Conservation (phyloP, 1,140 invertebrate genomes). For the Pararge aegeria region DNA sequence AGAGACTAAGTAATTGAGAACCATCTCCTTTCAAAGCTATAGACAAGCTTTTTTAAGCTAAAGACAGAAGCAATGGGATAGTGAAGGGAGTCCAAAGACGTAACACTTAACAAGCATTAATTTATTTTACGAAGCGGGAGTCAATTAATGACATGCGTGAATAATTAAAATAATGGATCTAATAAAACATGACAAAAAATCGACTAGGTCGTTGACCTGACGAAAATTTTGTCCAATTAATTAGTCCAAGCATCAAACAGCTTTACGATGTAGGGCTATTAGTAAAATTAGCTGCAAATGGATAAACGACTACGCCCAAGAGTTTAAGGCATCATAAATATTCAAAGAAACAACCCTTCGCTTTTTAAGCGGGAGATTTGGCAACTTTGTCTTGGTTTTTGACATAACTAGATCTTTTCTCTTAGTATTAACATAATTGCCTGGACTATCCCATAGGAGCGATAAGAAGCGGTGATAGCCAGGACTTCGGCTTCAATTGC, state of each 20-base stretch:
- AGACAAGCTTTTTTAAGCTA: no score
- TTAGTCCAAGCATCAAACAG: background rate
- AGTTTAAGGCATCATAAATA: background rate
- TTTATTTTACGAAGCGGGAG: constrained; percentile 13
- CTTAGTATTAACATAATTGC: no score
- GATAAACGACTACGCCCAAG: background rate
- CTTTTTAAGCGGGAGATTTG: no score
- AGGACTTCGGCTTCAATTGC: no score
- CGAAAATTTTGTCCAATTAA: constrained; percentile 21
- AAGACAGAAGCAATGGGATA: background rate
- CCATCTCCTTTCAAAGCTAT: no score
- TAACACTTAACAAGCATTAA: constrained; percentile 18
- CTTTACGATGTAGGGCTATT: background rate
- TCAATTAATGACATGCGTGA: constrained; percentile 27
- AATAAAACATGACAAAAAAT: constrained; percentile 22
- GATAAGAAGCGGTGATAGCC: no score
- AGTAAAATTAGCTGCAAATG: background rate
- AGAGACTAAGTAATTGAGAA: no score
- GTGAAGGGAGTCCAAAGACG: background rate
- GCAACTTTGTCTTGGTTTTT: no score
- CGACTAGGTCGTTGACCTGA: constrained; percentile 14
- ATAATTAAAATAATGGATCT: constrained; percentile 32
- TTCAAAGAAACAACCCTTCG: background rate
- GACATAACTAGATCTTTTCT: no score
- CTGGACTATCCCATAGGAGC: no score